Conservation (phyloP, 2,888 invertebrate species). For the Eucriotettix oculatus region DNA sequence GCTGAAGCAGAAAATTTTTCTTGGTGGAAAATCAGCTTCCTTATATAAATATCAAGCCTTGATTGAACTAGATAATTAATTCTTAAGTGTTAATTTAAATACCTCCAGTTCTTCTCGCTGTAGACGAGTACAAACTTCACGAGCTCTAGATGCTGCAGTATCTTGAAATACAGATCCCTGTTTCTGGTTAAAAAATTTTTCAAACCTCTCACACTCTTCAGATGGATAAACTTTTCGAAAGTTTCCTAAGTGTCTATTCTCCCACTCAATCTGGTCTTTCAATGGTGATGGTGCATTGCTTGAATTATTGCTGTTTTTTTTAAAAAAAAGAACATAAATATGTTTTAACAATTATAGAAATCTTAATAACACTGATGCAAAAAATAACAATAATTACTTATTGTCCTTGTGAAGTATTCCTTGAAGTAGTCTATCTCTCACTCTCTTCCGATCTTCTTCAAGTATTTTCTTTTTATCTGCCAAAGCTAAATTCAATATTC, state of each 20-base stretch:
- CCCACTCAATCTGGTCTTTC: slow-evolving; percentile 44
- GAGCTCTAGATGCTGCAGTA: slow-evolving; percentile 59
- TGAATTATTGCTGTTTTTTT: neutral
- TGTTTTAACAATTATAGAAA: neutral
- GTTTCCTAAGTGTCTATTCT: slow-evolving; percentile 57
- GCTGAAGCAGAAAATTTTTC: too few relatives aligned
- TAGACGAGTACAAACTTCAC: slow-evolving; percentile 54
- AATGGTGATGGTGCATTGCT: too few relatives aligned
- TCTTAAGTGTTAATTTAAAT: neutral
- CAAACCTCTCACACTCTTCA: slow-evolving; percentile 40
- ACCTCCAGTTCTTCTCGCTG: slow-evolving; percentile 53
- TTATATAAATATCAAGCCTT: too few relatives aligned
- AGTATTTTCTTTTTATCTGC: slow-evolving; percentile 56
- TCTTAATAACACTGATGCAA: neutral
- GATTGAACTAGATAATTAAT: too few relatives aligned
- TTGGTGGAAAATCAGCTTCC: too few relatives aligned
- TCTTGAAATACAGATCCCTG: slow-evolving; percentile 55
- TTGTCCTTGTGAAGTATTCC: slow-evolving; percentile 27
- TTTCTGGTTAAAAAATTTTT: slow-evolving; percentile 56
- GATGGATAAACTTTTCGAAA: slow-evolving; percentile 57
- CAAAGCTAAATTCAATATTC: slow-evolving; percentile 57
- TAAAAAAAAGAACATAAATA: too few relatives aligned
- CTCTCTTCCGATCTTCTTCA: slow-evolving; percentile 55
- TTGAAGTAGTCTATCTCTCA: slow-evolving; percentile 51
- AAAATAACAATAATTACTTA: slow-evolving; percentile 1